phyloP scores from a whole-genome alignment of 2,888 invertebrate species.

The Fragum whitleyi region DNA sequence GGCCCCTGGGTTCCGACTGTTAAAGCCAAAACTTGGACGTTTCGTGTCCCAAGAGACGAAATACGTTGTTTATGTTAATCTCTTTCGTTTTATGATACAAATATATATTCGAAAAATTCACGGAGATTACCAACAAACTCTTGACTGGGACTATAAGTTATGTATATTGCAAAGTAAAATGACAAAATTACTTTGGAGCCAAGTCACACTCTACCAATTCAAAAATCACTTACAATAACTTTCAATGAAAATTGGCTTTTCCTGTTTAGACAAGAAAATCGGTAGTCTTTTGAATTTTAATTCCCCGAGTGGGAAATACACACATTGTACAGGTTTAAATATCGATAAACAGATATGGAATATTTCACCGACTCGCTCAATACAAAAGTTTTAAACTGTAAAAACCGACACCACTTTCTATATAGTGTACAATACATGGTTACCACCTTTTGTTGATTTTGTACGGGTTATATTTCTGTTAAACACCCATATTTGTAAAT shows the following conservation, averaged over 20 bases:
- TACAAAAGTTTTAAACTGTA: conserved; percentile 6
- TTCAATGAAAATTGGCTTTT: not conserved
- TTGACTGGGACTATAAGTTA: too few relatives aligned
- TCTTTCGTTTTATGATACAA: too few relatives aligned
- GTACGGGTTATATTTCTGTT: not conserved
- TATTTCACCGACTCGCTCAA: not conserved
- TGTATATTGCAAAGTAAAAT: too few relatives aligned
- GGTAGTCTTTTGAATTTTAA: conserved; percentile 32
- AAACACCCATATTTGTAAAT: not conserved
- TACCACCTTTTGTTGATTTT: conserved; percentile 8
- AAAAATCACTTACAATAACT: too few relatives aligned
- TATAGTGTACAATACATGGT: not conserved
- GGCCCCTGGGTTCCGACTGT: too few relatives aligned
- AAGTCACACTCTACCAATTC: too few relatives aligned
- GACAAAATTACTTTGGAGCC: too few relatives aligned
- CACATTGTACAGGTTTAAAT: conserved; percentile 5
- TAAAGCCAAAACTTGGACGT: too few relatives aligned
- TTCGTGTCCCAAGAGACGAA: too few relatives aligned
- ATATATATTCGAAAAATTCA: too few relatives aligned
- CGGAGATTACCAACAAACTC: too few relatives aligned
- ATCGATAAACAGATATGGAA: conserved; percentile 23
- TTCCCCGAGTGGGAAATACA: conserved; percentile 30
- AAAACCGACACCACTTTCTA: conserved; percentile 4
- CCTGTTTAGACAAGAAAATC: conserved; percentile 21
- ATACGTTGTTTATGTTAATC: too few relatives aligned